phyloP scores from a whole-genome alignment of 1,140 invertebrate genomes.

The Zaprionus vittiger region DNA sequence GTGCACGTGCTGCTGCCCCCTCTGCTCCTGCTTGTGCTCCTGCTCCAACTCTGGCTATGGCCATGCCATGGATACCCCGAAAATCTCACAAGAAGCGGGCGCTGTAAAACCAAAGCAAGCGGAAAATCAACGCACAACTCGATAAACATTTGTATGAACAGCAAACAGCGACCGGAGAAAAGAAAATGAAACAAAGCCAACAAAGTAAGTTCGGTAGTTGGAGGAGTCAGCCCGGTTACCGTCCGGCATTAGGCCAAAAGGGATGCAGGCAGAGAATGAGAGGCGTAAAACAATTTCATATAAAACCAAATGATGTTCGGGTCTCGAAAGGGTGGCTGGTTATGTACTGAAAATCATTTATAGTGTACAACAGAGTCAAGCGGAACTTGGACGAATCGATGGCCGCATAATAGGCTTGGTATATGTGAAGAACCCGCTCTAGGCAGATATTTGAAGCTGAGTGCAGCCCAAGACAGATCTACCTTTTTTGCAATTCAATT shows the following conservation, averaged over 20 bases:
- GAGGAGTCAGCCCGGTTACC: not conserved
- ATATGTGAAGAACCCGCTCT: not conserved
- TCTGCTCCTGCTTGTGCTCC: conserved; percentile 19
- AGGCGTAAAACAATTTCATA: conserved; percentile 66
- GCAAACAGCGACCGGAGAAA: conserved; percentile 30
- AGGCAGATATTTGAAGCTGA: not conserved
- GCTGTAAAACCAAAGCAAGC: conserved; percentile 75
- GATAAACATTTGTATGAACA: conserved; percentile 74
- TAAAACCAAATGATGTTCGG: conserved; percentile 63
- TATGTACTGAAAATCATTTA: conserved; percentile 42
- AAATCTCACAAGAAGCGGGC: conserved; percentile 43
- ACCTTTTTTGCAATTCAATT: not conserved
- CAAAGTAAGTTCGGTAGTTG: conserved; percentile 57
- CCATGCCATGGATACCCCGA: conserved; percentile 51
- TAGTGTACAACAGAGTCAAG: not conserved
- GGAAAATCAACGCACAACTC: conserved; percentile 78
- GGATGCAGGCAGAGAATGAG: conserved; percentile 5
- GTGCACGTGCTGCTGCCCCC: conserved; percentile 56
- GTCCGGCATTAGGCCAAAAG: conserved; percentile 13
- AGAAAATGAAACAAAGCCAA: conserved; percentile 49
- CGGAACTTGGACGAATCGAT: not conserved
- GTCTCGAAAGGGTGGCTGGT: conserved; percentile 26
- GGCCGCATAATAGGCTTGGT: not conserved
- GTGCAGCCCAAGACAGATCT: not conserved
- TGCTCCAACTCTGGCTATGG: conserved; percentile 12